Conservation (phyloP, 2,113 vertebrate species). For the Cryptoleucopteryx plumbea region DNA sequence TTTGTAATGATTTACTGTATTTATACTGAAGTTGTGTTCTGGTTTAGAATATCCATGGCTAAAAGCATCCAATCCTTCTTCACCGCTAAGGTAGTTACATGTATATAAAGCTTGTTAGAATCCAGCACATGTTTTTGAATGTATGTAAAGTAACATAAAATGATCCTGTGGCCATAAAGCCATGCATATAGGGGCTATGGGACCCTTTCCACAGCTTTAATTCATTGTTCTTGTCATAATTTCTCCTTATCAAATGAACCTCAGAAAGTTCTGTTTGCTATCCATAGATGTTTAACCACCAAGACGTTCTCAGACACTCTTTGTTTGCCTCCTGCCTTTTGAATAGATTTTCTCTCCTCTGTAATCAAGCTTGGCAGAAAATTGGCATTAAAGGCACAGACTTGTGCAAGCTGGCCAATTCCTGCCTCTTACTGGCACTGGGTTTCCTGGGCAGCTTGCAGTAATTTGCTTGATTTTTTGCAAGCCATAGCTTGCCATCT, state of each 20-base stretch:
- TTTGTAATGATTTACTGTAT: neutral
- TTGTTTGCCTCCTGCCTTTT: neutral
- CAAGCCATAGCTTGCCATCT: neutral
- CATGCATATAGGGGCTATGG: fast-evolving
- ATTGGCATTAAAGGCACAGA: neutral
- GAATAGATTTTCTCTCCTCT: neutral
- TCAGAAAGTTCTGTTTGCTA: neutral
- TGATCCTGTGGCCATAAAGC: neutral
- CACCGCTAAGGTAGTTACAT: neutral
- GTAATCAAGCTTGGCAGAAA: neutral
- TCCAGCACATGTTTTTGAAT: neutral
- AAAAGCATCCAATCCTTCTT: neutral
- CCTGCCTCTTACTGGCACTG: neutral
- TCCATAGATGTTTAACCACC: neutral
- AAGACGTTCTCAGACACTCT: neutral
- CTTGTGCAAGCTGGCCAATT: neutral
- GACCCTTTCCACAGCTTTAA: neutral
- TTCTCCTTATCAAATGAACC: neutral
- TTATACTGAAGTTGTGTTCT: neutral
- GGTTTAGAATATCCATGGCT: neutral
- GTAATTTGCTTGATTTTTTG: neutral
- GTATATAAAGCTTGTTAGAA: neutral
- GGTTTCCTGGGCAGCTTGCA: neutral
- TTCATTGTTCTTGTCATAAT: neutral
- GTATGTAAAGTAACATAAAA: neutral